Percentiles rank a stretch among this genome's conserved stretches.
Evolutionary conservation across 2,888 invertebrate species (phyloP).

Genomic region (Arenicola marina): DNA sequence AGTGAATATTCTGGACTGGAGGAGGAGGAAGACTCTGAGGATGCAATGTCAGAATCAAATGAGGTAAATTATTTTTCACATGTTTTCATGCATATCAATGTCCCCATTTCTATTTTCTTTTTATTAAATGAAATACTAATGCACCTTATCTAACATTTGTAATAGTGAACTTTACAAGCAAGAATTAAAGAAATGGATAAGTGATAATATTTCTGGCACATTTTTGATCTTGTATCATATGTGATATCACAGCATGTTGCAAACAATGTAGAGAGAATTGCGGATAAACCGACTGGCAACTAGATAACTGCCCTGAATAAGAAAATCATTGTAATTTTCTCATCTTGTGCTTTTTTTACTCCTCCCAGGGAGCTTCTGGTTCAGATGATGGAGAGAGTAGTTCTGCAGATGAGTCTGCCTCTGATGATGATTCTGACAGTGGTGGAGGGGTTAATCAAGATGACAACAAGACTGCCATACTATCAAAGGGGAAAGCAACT

Average conservation of each 20-base stretch:
- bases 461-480: not conserved
- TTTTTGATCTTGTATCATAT: not conserved
- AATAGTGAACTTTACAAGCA: too few relatives aligned
- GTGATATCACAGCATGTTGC: not conserved
- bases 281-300: not conserved
- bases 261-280: not conserved
- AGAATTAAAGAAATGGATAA: not conserved
- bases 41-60: not conserved
- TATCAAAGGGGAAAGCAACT: not conserved
- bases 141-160: too few relatives aligned
- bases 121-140: not conserved
- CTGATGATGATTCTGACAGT: not conserved
- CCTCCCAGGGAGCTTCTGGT: too few relatives aligned
- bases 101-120: not conserved
- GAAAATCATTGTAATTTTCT: too few relatives aligned
- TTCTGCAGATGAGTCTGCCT: not conserved
- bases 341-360: too few relatives aligned
- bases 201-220: not conserved
- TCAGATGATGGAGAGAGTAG: too few relatives aligned
- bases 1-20: conserved; percentile 1
- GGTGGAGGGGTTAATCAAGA: not conserved
- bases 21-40: not conserved
- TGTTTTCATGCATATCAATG: not conserved
- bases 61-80: not conserved
- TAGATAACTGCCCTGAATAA: too few relatives aligned